Percentiles rank a stretch among this genome's conserved stretches.
Evolutionary conservation across 2,797 vertebrate species (phyloP).

Genomic region (Chloroceryle amazona): DNA sequence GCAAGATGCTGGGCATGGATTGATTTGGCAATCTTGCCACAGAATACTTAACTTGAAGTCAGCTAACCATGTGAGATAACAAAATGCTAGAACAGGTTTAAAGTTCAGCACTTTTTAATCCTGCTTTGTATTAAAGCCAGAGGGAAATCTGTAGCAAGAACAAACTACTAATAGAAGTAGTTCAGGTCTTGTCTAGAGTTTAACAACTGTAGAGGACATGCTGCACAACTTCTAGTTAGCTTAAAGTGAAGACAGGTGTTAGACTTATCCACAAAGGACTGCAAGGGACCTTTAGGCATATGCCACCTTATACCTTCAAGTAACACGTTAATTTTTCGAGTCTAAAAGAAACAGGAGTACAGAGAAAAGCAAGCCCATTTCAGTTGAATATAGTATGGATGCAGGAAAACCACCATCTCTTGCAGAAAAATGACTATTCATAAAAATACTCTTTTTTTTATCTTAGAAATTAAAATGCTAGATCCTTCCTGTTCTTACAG

Average conservation of each 20-base stretch:
- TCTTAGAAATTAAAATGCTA: neutral
- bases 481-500: neutral
- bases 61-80: neutral
- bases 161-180: neutral
- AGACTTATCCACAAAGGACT: neutral
- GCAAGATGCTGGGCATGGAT: rapidly evolving
- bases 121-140: neutral
- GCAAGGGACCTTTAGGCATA: neutral
- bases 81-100: neutral
- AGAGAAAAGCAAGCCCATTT: neutral
- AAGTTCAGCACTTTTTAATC: neutral
- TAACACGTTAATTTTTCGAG: neutral
- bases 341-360: neutral
- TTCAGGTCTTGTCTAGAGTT: neutral
- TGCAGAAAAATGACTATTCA: neutral
- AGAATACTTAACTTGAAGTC: neutral
- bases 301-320: neutral
- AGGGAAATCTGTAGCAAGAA: neutral
- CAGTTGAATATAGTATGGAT: neutral
- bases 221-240: neutral
- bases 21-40: neutral
- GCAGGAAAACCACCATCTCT: neutral
- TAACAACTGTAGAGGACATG: neutral
- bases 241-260: neutral
- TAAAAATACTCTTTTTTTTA: neutral